Evolutionary conservation across 64 coral and sea anemone genomes (phyloP).

Genomic region (Actinia tenebrosa): DNA sequence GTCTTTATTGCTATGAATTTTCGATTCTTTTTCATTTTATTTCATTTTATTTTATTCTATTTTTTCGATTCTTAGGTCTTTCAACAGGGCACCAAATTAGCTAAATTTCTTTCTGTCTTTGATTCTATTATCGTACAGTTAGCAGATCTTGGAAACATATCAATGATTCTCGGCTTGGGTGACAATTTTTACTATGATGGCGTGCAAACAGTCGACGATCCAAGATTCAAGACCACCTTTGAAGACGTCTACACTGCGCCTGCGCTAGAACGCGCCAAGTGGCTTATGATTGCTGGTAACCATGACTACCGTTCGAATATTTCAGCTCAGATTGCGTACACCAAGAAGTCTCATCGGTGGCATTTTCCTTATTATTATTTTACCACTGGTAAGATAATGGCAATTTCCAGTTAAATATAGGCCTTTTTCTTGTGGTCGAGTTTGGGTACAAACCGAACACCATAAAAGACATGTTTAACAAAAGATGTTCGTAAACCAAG

Average conservation of each 20-base stretch:
- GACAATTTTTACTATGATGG: slow-evolving; percentile 67
- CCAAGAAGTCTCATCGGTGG: slow-evolving; percentile 64
- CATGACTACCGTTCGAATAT: slow-evolving; percentile 79
- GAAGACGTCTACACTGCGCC: slow-evolving; percentile 51
- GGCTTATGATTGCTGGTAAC: slow-evolving; percentile 91
- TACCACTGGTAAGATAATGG: slow-evolving; percentile 45
- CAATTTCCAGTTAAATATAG: background rate
- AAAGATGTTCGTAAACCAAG: no score
- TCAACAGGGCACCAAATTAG: no score
- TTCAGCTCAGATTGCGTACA: slow-evolving; percentile 86
- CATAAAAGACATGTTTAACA: no score
- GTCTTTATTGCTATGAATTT: no score
- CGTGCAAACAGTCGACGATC: slow-evolving; percentile 41
- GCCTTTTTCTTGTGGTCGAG: background rate
- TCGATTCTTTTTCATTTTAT: no score
- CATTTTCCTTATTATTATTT: slow-evolving; percentile 77
- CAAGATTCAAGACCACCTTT: slow-evolving; percentile 39
- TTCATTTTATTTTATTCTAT: no score
- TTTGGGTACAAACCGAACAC: no score
- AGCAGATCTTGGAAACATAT: slow-evolving; percentile 17
- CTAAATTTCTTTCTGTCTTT: no score
- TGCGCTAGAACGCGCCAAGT: slow-evolving; percentile 51
- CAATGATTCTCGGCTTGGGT: slow-evolving; percentile 48
- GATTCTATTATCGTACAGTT: background rate
- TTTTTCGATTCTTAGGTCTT: no score